Percentiles rank a stretch among this genome's conserved stretches.
Evolutionary conservation across 1,140 invertebrate species (phyloP).

Genomic region (Caligus rogercresseyi): DNA sequence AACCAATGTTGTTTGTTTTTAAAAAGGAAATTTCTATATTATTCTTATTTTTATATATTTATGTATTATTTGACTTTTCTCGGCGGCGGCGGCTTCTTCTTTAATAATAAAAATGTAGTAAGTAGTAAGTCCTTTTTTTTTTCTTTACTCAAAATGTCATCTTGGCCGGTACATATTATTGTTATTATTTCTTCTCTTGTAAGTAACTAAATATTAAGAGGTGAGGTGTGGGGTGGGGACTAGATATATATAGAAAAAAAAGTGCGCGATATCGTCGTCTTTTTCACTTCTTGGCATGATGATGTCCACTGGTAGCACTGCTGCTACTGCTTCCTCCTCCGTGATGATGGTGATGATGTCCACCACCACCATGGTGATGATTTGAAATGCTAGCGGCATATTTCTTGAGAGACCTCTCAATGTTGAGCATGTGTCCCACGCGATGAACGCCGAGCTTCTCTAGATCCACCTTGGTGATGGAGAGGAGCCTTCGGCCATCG

Average conservation of each 20-base stretch:
- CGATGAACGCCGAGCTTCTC: conserved; percentile 36
- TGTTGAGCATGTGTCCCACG: conserved; percentile 36
- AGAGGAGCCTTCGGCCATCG: conserved; percentile 32
- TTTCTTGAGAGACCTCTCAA: conserved; percentile 32
- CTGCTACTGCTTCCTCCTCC: too few species aligned
- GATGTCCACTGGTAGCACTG: too few species aligned
- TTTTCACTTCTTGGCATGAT: too few species aligned
- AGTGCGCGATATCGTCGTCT: too few species aligned
- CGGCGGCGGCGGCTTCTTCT: too few species aligned
- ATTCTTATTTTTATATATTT: too few species aligned
- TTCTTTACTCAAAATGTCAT: conserved; percentile 19
- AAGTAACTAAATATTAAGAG: background rate
- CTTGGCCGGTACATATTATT: conserved; percentile 37
- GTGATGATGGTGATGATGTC: background rate
- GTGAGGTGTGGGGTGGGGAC: too few species aligned
- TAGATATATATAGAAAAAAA: too few species aligned
- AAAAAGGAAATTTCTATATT: too few species aligned
- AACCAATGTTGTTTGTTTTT: too few species aligned
- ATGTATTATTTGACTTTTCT: too few species aligned
- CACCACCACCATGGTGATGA: background rate
- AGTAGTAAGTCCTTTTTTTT: conserved; percentile 15
- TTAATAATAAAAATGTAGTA: background rate
- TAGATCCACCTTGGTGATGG: conserved; percentile 35
- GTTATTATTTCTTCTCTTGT: background rate
- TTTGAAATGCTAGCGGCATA: background rate